Evolutionary conservation across 1,140 invertebrate species (phyloP).

Genomic region (Drosophila pandora): DNA sequence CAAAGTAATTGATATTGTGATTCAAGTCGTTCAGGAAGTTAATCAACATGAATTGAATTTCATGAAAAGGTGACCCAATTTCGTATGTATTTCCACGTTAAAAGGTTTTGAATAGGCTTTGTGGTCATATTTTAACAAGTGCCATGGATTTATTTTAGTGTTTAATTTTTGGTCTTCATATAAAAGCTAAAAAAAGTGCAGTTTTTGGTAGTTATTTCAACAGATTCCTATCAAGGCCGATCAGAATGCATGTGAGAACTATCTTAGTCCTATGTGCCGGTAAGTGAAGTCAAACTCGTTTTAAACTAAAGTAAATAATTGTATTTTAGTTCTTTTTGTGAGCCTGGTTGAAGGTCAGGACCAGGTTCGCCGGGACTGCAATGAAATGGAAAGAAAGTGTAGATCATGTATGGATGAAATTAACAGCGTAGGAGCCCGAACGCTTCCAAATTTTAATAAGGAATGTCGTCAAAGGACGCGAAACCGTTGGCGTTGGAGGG

Average conservation of each 20-base stretch:
- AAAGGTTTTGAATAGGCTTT: slow-evolving; percentile 6
- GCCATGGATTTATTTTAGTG: neutral
- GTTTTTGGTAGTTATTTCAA: neutral
- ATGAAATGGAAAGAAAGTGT: slow-evolving; percentile 1
- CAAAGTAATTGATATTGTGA: neutral
- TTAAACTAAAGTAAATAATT: neutral
- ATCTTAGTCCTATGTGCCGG: neutral
- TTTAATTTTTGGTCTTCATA: too few species aligned
- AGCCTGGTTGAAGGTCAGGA: slow-evolving; percentile 7
- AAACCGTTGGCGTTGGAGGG: slow-evolving; percentile 14
- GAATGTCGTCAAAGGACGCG: slow-evolving; percentile 6
- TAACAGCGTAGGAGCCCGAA: neutral
- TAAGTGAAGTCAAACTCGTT: neutral
- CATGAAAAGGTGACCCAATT: slow-evolving; percentile 23
- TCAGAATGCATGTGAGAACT: neutral
- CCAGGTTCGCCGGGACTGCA: slow-evolving; percentile 7
- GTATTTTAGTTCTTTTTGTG: slow-evolving; percentile 7
- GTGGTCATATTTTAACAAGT: slow-evolving; percentile 2
- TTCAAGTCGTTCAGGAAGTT: slow-evolving; percentile 13
- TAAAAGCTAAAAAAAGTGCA: neutral
- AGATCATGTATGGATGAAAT: slow-evolving; percentile 1
- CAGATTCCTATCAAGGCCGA: neutral
- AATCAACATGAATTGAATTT: neutral
- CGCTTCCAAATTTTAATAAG: slow-evolving; percentile 1
- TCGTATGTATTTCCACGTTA: neutral